phyloP scores from a whole-genome alignment of 2,888 invertebrate genomes.

The Calameuta filiformis region DNA sequence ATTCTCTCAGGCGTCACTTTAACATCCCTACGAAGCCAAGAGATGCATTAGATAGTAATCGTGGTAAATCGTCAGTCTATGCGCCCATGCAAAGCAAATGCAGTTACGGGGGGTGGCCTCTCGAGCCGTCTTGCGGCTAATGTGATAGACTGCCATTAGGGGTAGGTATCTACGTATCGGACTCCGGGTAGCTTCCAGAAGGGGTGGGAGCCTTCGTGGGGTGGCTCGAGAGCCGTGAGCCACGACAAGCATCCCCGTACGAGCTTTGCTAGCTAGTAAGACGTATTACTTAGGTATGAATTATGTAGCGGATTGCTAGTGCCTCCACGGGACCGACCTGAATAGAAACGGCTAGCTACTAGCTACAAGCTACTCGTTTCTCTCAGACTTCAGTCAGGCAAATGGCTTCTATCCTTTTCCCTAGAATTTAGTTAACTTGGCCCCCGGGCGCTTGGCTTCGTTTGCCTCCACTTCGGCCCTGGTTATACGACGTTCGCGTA shows the following conservation, averaged over 20 bases:
- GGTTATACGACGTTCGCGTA: neutral
- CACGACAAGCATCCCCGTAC: slow-evolving; percentile 7
- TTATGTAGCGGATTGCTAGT: slow-evolving; percentile 54
- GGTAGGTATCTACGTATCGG: slow-evolving; percentile 22
- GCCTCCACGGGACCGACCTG: slow-evolving; percentile 32
- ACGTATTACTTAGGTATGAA: slow-evolving; percentile 63
- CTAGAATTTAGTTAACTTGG: slow-evolving; percentile 10
- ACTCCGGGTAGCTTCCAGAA: neutral
- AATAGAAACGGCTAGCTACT: slow-evolving; percentile 7
- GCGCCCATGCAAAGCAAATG: slow-evolving; percentile 43
- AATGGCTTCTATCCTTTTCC: slow-evolving; percentile 27
- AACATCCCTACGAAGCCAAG: neutral
- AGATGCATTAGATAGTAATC: slow-evolving; percentile 3
- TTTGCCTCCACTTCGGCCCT: neutral
- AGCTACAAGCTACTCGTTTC: slow-evolving; percentile 15
- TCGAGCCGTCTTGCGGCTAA: slow-evolving; percentile 52
- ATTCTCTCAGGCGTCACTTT: neutral
- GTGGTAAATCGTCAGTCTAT: slow-evolving; percentile 45
- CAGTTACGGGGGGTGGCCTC: slow-evolving; percentile 46
- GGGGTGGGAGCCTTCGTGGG: neutral
- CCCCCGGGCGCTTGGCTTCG: slow-evolving; percentile 12
- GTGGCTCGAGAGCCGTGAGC: slow-evolving; percentile 22
- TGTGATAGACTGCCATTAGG: slow-evolving; percentile 58
- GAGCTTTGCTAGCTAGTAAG: slow-evolving; percentile 36
- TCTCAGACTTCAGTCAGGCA: slow-evolving; percentile 36